Base-by-base conservation (phyloP, 2,113 vertebrate genomes). In the Clarias gariepinus region DNA sequence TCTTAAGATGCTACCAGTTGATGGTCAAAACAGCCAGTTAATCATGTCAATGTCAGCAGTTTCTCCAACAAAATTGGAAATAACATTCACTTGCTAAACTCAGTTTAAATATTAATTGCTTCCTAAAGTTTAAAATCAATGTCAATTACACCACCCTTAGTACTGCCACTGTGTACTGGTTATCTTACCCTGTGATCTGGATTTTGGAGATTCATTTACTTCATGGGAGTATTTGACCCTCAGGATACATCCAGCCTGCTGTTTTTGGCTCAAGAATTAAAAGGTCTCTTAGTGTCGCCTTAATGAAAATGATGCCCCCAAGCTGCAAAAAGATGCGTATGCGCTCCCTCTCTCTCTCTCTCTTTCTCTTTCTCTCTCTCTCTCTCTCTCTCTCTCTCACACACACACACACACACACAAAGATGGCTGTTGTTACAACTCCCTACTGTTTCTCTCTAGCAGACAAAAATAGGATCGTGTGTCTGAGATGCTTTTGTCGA, bases 51-150 rank as follows among this genome's bases (percentile, higher is more conserved):
- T n/a, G n/a, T n/a, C n/a, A n/a, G n/a, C n/a, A n/a, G n/a, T n/a
- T 92, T 92, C 87, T 87, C 86, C 89, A 85, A 71, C 55, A 85
- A 89, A 91, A 90, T 90, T 84, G 91, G 88, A 92, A 90, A 87
- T 84, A 88, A 89, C 87, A 90, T 89, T 89, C 83, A 55, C 83
- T 52, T 63, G 63, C 87, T 92, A 91, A 92, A 91, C 92, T 91
- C 73, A 66, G 79, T 87, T 86, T 87, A 88, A 80, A 92, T 93
- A 93, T 93, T 93, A 93, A 92, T 93, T 91, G 91, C 86, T 89
- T 90, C 79, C 91, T 92, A 88, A 90, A 90, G 90, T 91, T 86
- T 92, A 93, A 92, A 94, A 94, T 94, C 93, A 91, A 94, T 94
- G 88, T 91, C 93, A 90, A 91, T 94, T 94, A 92, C 87, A 78